A percentile compares a stretch with the other conserved stretches of the same genome.
phyloP scores from a whole-genome alignment of 2,113 vertebrate genomes.

The Paedocypris sp. region DNA sequence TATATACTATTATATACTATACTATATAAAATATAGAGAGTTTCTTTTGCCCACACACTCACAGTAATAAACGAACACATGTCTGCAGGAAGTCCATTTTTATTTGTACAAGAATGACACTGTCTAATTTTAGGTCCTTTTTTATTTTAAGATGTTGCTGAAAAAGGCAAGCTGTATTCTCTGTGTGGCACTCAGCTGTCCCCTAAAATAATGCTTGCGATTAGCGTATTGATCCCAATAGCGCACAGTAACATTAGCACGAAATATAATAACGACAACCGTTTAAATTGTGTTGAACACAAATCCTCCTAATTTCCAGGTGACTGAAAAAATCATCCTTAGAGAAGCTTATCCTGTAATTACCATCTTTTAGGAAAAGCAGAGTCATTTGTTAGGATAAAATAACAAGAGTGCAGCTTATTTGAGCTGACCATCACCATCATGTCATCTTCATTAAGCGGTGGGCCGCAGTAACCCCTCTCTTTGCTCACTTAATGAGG shows the following conservation, averaged over 20 bases:
- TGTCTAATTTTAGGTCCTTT: constrained; percentile 38
- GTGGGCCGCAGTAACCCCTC: constrained; percentile 1
- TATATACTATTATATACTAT: too few relatives aligned
- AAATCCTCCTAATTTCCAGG: background rate
- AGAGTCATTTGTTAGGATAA: too few relatives aligned
- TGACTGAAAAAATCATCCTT: background rate
- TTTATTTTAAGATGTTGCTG: constrained; percentile 31
- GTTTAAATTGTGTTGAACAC: too few relatives aligned
- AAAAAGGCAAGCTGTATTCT: constrained; percentile 25
- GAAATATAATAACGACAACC: too few relatives aligned
- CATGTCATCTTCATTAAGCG: constrained; percentile 12
- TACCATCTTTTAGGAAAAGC: too few relatives aligned
- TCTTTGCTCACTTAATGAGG: constrained; percentile 46
- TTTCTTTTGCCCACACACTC: background rate
- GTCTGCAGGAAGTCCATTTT: constrained; percentile 25
- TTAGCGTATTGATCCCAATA: background rate
- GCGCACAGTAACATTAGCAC: too few relatives aligned
- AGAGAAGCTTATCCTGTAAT: too few relatives aligned
- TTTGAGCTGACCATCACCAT: background rate
- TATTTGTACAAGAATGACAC: constrained; percentile 2
- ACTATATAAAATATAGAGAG: too few relatives aligned
- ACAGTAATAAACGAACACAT: background rate
- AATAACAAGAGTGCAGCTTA: background rate
- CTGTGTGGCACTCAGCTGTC: constrained; percentile 11
- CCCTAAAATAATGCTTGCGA: constrained; percentile 3